Base-by-base conservation (phyloP, 2,113 vertebrate species). In the Vimba vimba region DNA sequence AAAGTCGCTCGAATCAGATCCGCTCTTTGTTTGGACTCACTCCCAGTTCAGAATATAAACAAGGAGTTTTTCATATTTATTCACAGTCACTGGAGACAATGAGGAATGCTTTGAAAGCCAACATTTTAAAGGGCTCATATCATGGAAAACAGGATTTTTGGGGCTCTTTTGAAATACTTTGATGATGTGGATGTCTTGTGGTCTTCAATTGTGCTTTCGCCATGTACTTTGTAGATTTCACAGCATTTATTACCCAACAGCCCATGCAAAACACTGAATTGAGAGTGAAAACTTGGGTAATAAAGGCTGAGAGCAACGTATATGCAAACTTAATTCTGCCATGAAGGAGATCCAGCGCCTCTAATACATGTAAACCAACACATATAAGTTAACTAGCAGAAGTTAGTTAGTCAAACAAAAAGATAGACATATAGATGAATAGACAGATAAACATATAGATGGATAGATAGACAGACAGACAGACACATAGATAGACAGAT, bases 401-500 rank as follows among this genome's bases (percentile, higher is more conserved):
- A 30, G 27, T 4, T 68, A 15, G 12, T 15, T 17, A 27, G 25
- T 7, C 27, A 33, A 33, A 68, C 13, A 27, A 27, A 27, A 27
- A 27, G 9, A 47, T 47, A 47, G 9, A 47, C 10, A 47, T 2
- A 47, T 11, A 45, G 8, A 39, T 0, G 12, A 0, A 47, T 4
- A 15, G 47, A 50, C 27, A n/a, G n/a, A n/a, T n/a, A n/a, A n/a
- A n/a, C n/a, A n/a, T n/a, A 27, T 4, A 15, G 12, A 50, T 0
- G 1, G 47, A 50, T 4, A 4, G 12, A 50, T 0, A 50, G 13
- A 52, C 0, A 52, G 13, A 52, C 0, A 4, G 50, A 52, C 0
- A 5, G 50, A 52, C 0, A 1, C 3, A 50, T 0, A 5, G 47
- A 50, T 0, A 15, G 47, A 50, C 0, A 15, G 4, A 50, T 0